Evolutionary conservation across 2,797 vertebrate genomes (phyloP).

Genomic region (Amblyraja radiata): DNA sequence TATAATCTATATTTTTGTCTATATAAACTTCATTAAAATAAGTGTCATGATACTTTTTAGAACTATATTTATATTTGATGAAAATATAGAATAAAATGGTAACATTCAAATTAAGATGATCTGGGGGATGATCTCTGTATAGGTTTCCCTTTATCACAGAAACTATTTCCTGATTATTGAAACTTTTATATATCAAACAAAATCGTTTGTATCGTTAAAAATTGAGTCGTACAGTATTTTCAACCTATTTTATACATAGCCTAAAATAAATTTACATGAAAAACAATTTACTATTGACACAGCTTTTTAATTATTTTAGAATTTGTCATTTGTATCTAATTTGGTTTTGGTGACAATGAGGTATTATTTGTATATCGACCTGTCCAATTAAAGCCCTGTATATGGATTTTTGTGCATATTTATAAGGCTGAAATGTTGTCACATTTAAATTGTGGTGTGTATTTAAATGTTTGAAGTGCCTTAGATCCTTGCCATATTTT

Average conservation of each 20-base stretch:
- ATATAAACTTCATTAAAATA: slow-evolving; percentile 27
- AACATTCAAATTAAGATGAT: slow-evolving; percentile 43
- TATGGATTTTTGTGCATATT: slow-evolving; percentile 56
- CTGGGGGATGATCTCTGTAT: not conserved
- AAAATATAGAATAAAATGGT: not conserved
- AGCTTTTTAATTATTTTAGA: slow-evolving; percentile 67
- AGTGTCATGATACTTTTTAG: slow-evolving; percentile 43
- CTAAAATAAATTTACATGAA: slow-evolving; percentile 62
- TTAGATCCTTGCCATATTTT: slow-evolving; percentile 81
- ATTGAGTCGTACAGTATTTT: slow-evolving; percentile 75
- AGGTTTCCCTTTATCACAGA: not conserved
- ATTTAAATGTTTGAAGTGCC: slow-evolving; percentile 81
- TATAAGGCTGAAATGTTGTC: slow-evolving; percentile 58
- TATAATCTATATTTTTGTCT: slow-evolving; percentile 33
- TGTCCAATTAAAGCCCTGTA: slow-evolving; percentile 46
- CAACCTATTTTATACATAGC: slow-evolving; percentile 69
- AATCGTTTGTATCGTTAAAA: slow-evolving; percentile 75
- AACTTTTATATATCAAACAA: slow-evolving; percentile 73
- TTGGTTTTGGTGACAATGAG: slow-evolving; percentile 50
- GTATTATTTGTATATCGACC: slow-evolving; percentile 50
- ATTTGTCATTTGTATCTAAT: slow-evolving; percentile 54
- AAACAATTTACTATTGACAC: slow-evolving; percentile 66
- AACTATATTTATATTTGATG: slow-evolving; percentile 40
- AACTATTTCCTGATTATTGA: slow-evolving; percentile 56
- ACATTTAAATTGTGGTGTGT: slow-evolving; percentile 53